Percentiles rank a stretch among this genome's conserved stretches.
Evolutionary conservation across 1,140 invertebrate species (phyloP).

Genomic region (Zaprionus camerounensis): DNA sequence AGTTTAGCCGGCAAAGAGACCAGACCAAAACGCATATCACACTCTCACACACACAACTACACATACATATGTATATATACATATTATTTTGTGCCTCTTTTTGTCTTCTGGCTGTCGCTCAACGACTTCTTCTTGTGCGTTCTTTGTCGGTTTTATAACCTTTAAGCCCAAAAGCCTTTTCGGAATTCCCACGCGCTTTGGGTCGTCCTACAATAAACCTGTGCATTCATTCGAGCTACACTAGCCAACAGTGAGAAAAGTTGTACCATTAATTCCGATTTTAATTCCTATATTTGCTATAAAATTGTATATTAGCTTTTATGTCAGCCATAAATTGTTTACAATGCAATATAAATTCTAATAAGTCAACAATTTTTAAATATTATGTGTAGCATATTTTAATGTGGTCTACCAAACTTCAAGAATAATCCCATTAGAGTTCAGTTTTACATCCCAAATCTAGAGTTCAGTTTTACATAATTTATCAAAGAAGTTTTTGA

Average conservation of each 20-base stretch:
- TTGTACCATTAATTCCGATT: background rate
- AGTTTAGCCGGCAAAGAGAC: constrained; percentile 29
- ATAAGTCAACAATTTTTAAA: no score
- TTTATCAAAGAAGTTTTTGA: no score
- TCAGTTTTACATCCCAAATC: no score
- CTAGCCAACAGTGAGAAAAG: background rate
- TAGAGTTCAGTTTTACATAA: no score
- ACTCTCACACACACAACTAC: constrained; percentile 9
- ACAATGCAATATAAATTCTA: no score
- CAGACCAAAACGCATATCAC: constrained; percentile 15
- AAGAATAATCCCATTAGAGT: no score
- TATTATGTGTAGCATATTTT: no score
- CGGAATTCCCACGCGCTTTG: constrained; percentile 5
- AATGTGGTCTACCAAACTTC: no score
- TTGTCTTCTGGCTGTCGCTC: constrained; percentile 25
- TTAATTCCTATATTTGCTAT: no score
- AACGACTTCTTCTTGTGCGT: constrained; percentile 31
- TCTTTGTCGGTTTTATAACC: constrained; percentile 40
- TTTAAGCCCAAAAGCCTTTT: constrained; percentile 39
- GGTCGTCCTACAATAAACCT: background rate
- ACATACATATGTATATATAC: background rate
- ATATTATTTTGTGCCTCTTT: constrained; percentile 6
- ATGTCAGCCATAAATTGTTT: no score
- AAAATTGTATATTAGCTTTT: no score
- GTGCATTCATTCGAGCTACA: background rate